phyloP scores from a whole-genome alignment of 2,113 vertebrate genomes.

The Bambusicola thoracicus region DNA sequence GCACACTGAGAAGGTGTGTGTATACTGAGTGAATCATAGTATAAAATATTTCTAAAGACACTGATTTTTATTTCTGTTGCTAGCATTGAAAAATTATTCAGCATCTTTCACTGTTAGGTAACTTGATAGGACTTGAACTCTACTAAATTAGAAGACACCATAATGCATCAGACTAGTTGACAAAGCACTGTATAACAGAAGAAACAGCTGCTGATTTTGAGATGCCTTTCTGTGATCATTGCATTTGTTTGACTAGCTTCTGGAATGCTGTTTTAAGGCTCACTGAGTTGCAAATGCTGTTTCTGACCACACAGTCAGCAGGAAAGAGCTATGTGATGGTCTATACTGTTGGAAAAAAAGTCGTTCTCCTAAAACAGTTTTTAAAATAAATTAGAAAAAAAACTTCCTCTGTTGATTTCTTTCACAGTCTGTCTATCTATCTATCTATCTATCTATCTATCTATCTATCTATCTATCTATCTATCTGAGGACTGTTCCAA shows the following conservation, averaged over 20 bases:
- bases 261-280: not conserved
- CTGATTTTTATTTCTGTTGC: not conserved
- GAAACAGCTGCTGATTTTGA: not conserved
- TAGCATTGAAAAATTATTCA: not conserved
- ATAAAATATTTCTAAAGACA: not conserved
- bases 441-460: not conserved
- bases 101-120: not conserved
- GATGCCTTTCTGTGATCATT: not conserved
- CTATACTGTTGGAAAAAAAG: fast-evolving
- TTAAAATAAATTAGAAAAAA: not conserved
- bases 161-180: not conserved
- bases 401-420: not conserved
- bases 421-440: not conserved
- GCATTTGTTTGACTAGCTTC: not conserved
- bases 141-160: not conserved
- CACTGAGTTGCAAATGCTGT: not conserved
- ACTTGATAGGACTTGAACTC: not conserved
- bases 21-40: not conserved
- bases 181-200: not conserved
- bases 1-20: not conserved
- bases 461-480: not conserved
- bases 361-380: not conserved
- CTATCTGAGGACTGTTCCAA: too few species aligned
- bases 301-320: not conserved
- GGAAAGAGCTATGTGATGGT: not conserved